Base-by-base conservation (phyloP, 23 tunicate species). In the Aplidium turbinatum region DNA sequence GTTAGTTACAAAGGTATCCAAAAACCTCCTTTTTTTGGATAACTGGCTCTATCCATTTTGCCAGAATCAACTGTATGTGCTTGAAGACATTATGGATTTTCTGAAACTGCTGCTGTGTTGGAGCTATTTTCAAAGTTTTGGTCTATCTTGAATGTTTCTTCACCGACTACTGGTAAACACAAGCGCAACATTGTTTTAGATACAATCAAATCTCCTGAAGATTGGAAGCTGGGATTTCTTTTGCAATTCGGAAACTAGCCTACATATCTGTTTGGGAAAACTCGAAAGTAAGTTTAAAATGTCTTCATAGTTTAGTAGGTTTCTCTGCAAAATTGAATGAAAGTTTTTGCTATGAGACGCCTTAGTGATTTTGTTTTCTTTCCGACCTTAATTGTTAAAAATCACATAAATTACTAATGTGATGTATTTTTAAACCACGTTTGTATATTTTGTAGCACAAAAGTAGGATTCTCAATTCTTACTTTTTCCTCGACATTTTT, bases 211-310 rank as follows among this genome's bases (percentile, higher is more conserved):
- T 65, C 24, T 13, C 27, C 50, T 36, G 50, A 65, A 18, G 72
- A 65, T 21, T 65, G 72, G 50, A 65, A 65, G 38, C 50, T 65
- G 25, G 50, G 38, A 9, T 65, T 65, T 65, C 72, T 65, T 36
- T 18, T 35, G 28, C 16, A 38, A 9, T 65, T 65, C 22, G 72
- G 28, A 35, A 19, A 26, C n/a, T 65, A n/a, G n/a, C n/a, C n/a
- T n/a, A 65, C 38, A 30, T 65, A 27, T 35, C 72, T 18, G 48
- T 26, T 65, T 65, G 72, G 50, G 72, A 65, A 65, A 65, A 65
- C 38, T 65, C 72, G 4, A 35, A 6, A 50, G 72, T 65, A 16
- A 35, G 72, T 65, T 16, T 4, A 60, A n/a, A n/a, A 53, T 53
- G 16, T 53, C 21, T 53, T 24, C 60, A 11, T 53, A 53, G 20